phyloP scores from a whole-genome alignment of 2,797 vertebrate species.

The Heteromormyrus szaboi region DNA sequence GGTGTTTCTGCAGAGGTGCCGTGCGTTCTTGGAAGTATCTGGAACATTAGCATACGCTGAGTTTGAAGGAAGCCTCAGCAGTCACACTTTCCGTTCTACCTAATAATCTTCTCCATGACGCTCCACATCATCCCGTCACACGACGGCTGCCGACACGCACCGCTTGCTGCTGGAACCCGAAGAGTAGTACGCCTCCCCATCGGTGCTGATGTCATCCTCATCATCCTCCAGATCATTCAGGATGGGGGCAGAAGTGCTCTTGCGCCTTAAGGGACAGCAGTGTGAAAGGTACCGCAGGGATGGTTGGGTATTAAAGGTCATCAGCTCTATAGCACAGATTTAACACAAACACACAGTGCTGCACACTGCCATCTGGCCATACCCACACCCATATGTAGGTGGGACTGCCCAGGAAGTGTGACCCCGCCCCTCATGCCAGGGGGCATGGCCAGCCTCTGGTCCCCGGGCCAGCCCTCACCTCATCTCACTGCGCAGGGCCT shows the following conservation, averaged over 20 bases:
- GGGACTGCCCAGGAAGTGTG: background rate
- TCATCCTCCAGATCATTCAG: slow-evolving; percentile 49
- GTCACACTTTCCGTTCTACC: background rate
- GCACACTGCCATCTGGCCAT: background rate
- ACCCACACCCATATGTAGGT: background rate
- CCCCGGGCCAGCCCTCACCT: slow-evolving; percentile 60
- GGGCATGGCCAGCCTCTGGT: background rate
- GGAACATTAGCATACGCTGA: background rate
- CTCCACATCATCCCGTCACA: background rate
- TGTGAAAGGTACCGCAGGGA: slow-evolving; percentile 18
- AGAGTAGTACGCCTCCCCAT: slow-evolving; percentile 65
- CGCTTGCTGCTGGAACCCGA: slow-evolving; percentile 48
- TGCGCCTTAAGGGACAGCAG: slow-evolving; percentile 60
- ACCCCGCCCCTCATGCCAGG: no score
- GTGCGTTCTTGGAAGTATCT: background rate
- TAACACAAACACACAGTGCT: background rate
- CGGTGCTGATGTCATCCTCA: slow-evolving; percentile 69
- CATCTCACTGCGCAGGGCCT: slow-evolving; percentile 69
- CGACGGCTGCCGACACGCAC: slow-evolving; percentile 30
- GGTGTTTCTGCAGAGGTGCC: background rate
- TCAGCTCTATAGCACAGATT: background rate
- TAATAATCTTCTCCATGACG: background rate
- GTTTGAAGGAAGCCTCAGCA: background rate
- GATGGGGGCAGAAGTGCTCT: slow-evolving; percentile 68
- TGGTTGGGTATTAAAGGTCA: background rate